phyloP scores from a whole-genome alignment of 1,140 invertebrate genomes.

The Trypoxylus dichotomus region DNA sequence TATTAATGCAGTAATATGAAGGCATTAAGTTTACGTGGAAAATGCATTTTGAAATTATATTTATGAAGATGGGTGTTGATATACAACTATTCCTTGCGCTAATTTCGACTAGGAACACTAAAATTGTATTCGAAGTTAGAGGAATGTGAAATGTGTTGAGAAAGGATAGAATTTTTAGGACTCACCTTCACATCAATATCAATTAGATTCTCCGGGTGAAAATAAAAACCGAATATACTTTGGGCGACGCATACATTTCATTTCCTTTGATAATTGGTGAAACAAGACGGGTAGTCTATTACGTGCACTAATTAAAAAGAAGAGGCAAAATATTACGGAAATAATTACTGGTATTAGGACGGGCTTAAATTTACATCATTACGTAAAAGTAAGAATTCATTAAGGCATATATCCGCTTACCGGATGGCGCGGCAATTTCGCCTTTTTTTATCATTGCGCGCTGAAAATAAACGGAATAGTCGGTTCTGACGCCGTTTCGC shows the following conservation, averaged over 20 bases:
- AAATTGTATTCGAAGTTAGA: too few relatives aligned
- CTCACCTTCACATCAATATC: not conserved
- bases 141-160: too few relatives aligned
- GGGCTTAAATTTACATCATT: slow-evolving; percentile 31
- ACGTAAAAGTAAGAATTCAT: slow-evolving; percentile 29
- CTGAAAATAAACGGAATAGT: not conserved
- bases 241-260: not conserved
- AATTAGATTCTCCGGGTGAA: not conserved
- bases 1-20: not conserved
- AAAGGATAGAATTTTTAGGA: too few relatives aligned
- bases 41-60: not conserved
- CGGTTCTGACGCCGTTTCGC: not conserved
- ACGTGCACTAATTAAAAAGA: slow-evolving; percentile 24
- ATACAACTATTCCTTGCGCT: too few relatives aligned
- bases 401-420: slow-evolving; percentile 21
- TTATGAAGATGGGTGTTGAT: not conserved
- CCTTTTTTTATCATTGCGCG: not conserved
- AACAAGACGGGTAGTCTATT: slow-evolving; percentile 14
- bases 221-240: not conserved
- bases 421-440: not conserved
- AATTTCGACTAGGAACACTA: too few relatives aligned
- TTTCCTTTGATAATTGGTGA: not conserved
- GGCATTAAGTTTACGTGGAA: not conserved
- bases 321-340: slow-evolving; percentile 13
- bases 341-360: slow-evolving; percentile 26